phyloP scores from a whole-genome alignment of 92 coral and sea anemone genomes.

The Palythoa heliodiscus region DNA sequence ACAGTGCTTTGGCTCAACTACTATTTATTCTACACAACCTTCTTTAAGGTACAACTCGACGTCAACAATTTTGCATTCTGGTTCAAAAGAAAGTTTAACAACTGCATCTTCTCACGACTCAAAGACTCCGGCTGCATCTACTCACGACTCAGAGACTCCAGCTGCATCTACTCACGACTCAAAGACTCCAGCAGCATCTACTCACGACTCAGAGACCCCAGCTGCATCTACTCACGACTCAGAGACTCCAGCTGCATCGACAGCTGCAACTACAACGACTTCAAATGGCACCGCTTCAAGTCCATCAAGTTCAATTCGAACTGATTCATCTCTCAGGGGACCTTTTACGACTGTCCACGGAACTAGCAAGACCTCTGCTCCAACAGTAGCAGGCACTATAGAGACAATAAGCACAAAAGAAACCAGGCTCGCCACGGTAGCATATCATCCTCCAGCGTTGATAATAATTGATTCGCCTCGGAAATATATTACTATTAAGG shows the following conservation, averaged over 20 bases:
- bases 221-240: background rate
- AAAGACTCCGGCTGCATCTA: background rate
- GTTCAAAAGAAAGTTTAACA: background rate
- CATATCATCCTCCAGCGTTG: constrained; percentile 62
- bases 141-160: too few relatives aligned
- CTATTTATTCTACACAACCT: constrained; percentile 26
- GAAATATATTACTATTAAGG: constrained; percentile 79
- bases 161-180: background rate
- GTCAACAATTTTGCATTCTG: constrained; percentile 27
- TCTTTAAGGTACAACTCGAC: constrained; percentile 17
- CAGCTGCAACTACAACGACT: background rate
- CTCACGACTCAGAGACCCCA: background rate
- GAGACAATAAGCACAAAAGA: background rate
- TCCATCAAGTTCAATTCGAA: background rate
- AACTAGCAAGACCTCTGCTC: background rate
- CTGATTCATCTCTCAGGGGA: background rate
- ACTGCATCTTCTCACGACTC: constrained; percentile 1
- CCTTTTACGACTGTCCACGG: background rate
- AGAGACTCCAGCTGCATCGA: background rate
- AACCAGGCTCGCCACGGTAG: constrained; percentile 33
- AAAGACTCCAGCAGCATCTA: background rate
- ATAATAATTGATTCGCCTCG: constrained; percentile 75
- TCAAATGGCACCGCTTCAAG: background rate
- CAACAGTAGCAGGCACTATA: constrained; percentile 4
- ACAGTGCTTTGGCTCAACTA: constrained; percentile 79